Evolutionary conservation across 2,797 vertebrate species (phyloP), one percentile per base, ranked within the genome.

Genomic region (Mormyrus hasselquistii): DNA sequence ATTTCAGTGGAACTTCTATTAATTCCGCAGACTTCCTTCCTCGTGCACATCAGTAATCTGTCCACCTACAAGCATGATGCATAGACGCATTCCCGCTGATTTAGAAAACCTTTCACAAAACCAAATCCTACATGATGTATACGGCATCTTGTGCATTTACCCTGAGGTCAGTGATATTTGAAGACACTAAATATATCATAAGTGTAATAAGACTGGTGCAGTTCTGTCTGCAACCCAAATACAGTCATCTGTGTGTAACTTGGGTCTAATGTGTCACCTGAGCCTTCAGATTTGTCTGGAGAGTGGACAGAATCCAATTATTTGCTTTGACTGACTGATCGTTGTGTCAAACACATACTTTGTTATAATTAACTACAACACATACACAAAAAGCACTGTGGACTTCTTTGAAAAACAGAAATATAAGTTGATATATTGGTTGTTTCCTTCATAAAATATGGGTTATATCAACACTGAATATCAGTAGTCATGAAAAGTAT

Each of bases 291-390:
- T 53, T 49, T 89, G 89, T 87, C 89, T 82, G 4, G 86, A 90
- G 89, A 90, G 47, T 65, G 65, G 89, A 49, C 88, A 76, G 86
- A 89, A 90, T 88, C 89, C 91, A 91, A 91, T 92, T 89, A 92
- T 89, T 90, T 89, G 88, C 89, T 73, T 90, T 65, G 34, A 2
- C 59, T 90, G 88, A 91, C 88, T 90, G 87, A 91, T 92, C 89
- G 89, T 91, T 91, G 89, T 90, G 90, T 91, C 92, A 90, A 89
- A 90, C 90, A 47, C 79, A 55, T 47, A 93, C 91, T 89, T 93
- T 84, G 89, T 93, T 90, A 89, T 88, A 89, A 88, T 91, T 62
- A 44, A 76, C 9, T 59, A 65, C 25, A 50, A 41, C 22, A 38
- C 57, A 73, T 83, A n/a, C 19, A 34, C 6, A n/a, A 79, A 53